These are phyloP conservation scores for Pachydiplax longipennis DNA, from an alignment of 2,888 invertebrate genomes.

Conservation along the genomic window DNA sequence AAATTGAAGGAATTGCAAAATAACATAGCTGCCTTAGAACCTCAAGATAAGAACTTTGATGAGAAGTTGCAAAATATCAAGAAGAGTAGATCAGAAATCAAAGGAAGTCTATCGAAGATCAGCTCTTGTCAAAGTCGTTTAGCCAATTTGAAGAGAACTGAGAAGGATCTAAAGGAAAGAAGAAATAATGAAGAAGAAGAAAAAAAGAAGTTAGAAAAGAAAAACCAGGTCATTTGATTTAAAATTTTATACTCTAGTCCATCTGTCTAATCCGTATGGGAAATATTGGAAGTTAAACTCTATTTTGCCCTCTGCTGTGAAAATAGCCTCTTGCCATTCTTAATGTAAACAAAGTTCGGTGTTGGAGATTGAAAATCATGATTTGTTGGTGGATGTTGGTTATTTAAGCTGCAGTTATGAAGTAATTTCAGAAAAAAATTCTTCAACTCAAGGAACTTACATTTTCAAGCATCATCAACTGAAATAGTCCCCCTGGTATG, in stretches of 20 bases:
- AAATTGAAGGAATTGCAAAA: neutral
- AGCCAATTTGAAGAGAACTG: neutral
- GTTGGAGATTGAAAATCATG: no score
- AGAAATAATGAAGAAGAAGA: neutral
- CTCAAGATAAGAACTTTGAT: neutral
- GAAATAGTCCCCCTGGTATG: no score
- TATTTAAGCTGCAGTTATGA: no score
- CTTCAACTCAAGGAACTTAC: no score
- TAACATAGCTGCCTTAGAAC: neutral
- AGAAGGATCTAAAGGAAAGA: neutral
- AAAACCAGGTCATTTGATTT: neutral
- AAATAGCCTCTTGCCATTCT: no score
- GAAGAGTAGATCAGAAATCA: neutral
- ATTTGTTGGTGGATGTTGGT: no score
- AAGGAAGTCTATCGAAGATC: neutral
- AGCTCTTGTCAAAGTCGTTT: neutral
- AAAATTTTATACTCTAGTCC: neutral
- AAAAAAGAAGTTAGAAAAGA: neutral
- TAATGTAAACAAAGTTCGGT: no score
- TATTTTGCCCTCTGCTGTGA: no score
- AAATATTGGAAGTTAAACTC: no score
- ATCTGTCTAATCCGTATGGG: no score
- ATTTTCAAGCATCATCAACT: no score
- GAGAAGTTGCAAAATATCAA: neutral
- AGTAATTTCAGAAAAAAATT: no score